phyloP scores from a whole-genome alignment of 2,888 invertebrate species.

The Parelbella ahira region DNA sequence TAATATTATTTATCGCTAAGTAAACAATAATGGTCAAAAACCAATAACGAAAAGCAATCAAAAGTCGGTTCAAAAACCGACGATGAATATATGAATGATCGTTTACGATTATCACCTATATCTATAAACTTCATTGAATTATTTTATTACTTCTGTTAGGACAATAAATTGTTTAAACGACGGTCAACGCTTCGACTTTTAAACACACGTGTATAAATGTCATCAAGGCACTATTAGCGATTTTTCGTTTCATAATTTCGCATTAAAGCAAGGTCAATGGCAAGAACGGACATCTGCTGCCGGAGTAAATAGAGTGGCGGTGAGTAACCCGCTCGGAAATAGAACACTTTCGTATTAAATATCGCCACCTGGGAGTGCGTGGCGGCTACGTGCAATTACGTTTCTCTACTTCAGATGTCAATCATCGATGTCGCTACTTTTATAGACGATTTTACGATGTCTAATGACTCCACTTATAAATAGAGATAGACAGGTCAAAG shows the following conservation, averaged over 20 bases:
- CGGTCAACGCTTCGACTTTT: not conserved
- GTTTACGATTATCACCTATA: constrained; percentile 3
- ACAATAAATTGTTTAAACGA: constrained; percentile 1
- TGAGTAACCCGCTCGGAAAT: constrained; percentile 67
- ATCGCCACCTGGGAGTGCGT: constrained; percentile 53
- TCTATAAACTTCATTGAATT: not conserved
- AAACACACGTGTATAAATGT: constrained; percentile 15
- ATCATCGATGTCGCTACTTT: constrained; percentile 27
- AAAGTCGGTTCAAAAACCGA: no score
- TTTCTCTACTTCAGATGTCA: constrained; percentile 30
- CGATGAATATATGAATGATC: no score
- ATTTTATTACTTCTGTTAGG: no score
- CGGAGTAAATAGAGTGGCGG: constrained; percentile 62
- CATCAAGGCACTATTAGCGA: constrained; percentile 38
- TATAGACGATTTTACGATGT: constrained; percentile 24
- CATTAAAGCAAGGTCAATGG: constrained; percentile 72
- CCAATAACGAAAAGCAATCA: not conserved
- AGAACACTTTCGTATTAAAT: constrained; percentile 65
- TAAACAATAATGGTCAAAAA: constrained; percentile 1
- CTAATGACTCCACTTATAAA: constrained; percentile 12
- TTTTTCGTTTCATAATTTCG: constrained; percentile 45
- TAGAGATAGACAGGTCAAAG: constrained; percentile 19
- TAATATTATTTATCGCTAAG: no score
- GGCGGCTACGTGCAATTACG: constrained; percentile 35
- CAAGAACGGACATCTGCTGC: constrained; percentile 63